phyloP scores from a whole-genome alignment of 2,113 vertebrate species.

The Psophia crepitans region DNA sequence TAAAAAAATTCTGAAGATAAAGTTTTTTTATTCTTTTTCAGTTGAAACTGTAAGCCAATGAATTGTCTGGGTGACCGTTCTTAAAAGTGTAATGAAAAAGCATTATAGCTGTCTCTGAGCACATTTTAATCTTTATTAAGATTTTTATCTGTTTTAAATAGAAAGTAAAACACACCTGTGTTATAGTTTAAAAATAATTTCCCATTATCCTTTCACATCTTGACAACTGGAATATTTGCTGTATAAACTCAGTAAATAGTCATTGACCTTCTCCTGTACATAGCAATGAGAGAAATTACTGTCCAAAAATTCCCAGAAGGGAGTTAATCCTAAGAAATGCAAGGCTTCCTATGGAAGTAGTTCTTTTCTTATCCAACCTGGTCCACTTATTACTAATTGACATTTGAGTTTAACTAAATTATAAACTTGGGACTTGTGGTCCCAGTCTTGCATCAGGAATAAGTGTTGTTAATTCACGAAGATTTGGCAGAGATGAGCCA shows the following conservation, averaged over 20 bases:
- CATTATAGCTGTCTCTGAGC: not conserved
- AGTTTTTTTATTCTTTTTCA: not conserved
- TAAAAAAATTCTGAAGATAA: not conserved
- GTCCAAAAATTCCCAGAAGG: not conserved
- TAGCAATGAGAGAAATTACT: not conserved
- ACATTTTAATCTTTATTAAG: not conserved
- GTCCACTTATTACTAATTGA: not conserved
- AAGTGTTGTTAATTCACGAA: not conserved
- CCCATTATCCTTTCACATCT: not conserved
- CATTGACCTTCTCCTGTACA: not conserved
- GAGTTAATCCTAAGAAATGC: not conserved
- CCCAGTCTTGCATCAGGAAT: not conserved
- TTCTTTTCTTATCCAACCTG: not conserved
- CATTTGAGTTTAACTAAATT: not conserved
- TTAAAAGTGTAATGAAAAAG: not conserved
- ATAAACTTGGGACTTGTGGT: not conserved
- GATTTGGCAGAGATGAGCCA: not conserved
- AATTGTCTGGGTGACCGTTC: not conserved
- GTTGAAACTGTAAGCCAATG: not conserved
- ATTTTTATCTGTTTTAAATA: too few relatives aligned
- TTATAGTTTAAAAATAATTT: not conserved
- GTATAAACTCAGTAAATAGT: not conserved
- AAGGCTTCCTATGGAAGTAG: not conserved
- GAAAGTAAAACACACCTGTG: not conserved
- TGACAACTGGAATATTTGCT: not conserved